Percentiles rank a stretch among this genome's conserved stretches.
Conservation (phyloP, 2,113 vertebrate genomes). For the Okapia johnstoni region DNA sequence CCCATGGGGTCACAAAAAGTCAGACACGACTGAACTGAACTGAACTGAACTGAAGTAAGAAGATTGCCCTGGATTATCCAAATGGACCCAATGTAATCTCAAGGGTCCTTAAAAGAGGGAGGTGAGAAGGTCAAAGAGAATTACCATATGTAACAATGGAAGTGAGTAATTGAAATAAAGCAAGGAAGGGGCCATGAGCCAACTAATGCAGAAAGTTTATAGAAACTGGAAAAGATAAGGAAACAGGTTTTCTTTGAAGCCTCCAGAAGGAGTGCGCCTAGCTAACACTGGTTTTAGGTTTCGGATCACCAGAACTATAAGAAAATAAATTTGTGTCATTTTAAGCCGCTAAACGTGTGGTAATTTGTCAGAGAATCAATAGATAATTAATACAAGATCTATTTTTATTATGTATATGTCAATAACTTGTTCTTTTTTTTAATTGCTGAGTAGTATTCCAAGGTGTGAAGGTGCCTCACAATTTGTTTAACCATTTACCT, state of each 20-base stretch:
- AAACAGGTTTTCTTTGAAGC: background rate
- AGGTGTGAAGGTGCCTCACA: background rate
- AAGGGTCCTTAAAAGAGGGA: background rate
- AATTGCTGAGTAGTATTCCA: background rate
- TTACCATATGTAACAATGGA: background rate
- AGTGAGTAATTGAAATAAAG: background rate
- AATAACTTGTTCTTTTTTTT: background rate
- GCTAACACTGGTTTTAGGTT: background rate
- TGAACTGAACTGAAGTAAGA: background rate
- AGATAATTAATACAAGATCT: background rate
- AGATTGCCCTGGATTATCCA: background rate
- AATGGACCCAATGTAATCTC: background rate
- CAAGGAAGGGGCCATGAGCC: background rate
- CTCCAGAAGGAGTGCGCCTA: background rate
- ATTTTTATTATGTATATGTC: background rate
- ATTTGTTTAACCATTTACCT: background rate
- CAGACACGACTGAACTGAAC: background rate
- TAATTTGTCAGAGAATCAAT: background rate
- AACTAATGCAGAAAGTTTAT: background rate
- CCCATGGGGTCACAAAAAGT: background rate
- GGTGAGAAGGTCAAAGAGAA: background rate
- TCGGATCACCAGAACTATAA: background rate
- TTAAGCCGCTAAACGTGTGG: background rate
- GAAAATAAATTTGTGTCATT: background rate
- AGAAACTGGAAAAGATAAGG: background rate